A percentile compares a stretch with the other conserved stretches of the same genome.
Evolutionary conservation across 2,797 vertebrate species (phyloP).

Genomic region (Notolabrus celidotus): DNA sequence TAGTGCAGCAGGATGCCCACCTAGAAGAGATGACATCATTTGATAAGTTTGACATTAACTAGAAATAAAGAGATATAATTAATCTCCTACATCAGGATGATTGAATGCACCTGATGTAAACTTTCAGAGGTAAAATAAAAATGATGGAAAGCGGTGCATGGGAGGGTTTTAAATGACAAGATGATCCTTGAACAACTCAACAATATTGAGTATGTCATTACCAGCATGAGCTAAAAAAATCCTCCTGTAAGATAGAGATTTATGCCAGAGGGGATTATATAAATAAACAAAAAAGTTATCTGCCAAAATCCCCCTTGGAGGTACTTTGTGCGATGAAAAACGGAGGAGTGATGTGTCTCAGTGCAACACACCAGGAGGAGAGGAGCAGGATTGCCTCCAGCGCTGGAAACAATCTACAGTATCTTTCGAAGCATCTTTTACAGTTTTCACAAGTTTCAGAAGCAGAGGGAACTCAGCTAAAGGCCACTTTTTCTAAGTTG

Average conservation of each 20-base stretch:
- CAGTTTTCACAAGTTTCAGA: conserved; percentile 34
- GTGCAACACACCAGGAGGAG: conserved; percentile 22
- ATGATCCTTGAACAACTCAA: conserved; percentile 16
- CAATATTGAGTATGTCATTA: neutral
- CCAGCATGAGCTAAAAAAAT: conserved; percentile 17
- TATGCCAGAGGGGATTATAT: conserved; percentile 24
- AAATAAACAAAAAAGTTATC: conserved; percentile 32
- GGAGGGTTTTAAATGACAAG: conserved; percentile 1
- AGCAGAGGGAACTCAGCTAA: conserved; percentile 30
- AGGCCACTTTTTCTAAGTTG: conserved; percentile 34
- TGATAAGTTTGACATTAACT: neutral
- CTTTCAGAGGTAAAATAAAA: conserved; percentile 6
- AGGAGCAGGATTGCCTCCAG: conserved; percentile 36
- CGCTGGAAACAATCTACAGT: conserved; percentile 26
- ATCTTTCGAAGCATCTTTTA: conserved; percentile 40
- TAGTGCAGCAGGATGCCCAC: conserved; percentile 98
- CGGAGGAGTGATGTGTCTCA: conserved; percentile 40
- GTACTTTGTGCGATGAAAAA: conserved; percentile 35
- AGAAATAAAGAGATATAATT: neutral
- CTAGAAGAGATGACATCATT: conserved; percentile 73
- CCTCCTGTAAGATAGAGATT: conserved; percentile 9
- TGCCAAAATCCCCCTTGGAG: conserved; percentile 22
- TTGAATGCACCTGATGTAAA: neutral
- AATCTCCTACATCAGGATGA: neutral
- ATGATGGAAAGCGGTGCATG: neutral